These are phyloP conservation scores for Ranitomeya imitator DNA, from an alignment of 2,113 vertebrate genomes.

Conservation along the genomic window DNA sequence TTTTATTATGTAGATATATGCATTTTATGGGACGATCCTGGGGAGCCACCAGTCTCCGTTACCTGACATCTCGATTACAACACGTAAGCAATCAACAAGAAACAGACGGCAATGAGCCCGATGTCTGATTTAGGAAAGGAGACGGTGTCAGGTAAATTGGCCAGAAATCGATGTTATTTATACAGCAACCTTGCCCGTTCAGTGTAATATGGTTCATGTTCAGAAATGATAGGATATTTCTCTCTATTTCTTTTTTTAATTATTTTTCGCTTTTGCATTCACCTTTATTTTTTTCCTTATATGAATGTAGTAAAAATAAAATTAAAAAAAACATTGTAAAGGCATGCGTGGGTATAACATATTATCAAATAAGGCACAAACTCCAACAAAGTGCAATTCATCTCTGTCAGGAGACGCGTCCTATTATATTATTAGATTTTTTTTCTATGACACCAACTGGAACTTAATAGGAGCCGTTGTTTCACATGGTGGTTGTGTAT, in stretches of 20 bases:
- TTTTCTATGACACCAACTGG: constrained; percentile 55
- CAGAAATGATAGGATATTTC: constrained; percentile 58
- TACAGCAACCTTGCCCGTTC: constrained; percentile 50
- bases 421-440: constrained; percentile 56
- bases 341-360: constrained; percentile 17
- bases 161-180: constrained; percentile 57
- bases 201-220: constrained; percentile 59
- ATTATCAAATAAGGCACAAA: constrained; percentile 58
- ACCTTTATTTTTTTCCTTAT: constrained; percentile 48
- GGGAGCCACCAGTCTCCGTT: constrained; percentile 12
- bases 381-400: constrained; percentile 53
- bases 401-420: constrained; percentile 58
- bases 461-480: constrained; percentile 7
- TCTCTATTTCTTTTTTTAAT: background rate
- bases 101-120: constrained; percentile 46
- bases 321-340: constrained; percentile 50
- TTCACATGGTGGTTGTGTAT: background rate
- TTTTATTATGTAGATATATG: constrained; percentile 6
- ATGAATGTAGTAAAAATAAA: background rate
- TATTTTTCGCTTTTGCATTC: constrained; percentile 56
- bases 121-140: constrained; percentile 52
- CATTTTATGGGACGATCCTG: constrained; percentile 17
- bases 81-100: constrained; percentile 17
- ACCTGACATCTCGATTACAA: constrained; percentile 49
- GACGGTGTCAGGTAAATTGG: constrained; percentile 53